Evolutionary conservation across 2,113 vertebrate species (phyloP).

Genomic region (Sula dactylatra): DNA sequence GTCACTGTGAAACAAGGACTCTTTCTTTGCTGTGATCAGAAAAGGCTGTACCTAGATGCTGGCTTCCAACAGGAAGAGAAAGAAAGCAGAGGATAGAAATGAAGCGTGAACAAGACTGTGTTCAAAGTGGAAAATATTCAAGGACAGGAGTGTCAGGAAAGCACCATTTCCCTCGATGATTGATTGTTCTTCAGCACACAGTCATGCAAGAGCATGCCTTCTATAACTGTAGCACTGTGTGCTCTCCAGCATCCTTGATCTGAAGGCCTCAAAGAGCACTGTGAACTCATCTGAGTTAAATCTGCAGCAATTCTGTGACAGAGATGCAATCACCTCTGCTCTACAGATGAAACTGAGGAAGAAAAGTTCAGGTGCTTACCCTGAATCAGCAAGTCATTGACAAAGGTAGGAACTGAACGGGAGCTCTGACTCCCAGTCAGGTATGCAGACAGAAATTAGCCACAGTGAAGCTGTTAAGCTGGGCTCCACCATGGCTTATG

Average conservation of each 20-base stretch:
- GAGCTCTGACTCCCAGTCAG: neutral
- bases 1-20: neutral
- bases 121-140: neutral
- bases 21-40: neutral
- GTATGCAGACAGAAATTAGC: neutral
- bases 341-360: neutral
- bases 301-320: neutral
- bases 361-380: neutral
- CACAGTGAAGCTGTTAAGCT: neutral
- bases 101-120: neutral
- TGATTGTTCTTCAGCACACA: neutral
- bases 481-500: neutral
- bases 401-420: neutral
- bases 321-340: neutral
- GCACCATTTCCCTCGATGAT: neutral
- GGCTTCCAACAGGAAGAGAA: neutral
- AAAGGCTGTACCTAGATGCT: neutral
- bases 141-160: neutral
- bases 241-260: neutral
- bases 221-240: neutral
- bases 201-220: neutral
- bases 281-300: neutral
- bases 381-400: neutral
- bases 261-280: neutral
- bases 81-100: neutral